Conservation (phyloP, 2,797 vertebrate species). For the Chaetodon trifasciatus region DNA sequence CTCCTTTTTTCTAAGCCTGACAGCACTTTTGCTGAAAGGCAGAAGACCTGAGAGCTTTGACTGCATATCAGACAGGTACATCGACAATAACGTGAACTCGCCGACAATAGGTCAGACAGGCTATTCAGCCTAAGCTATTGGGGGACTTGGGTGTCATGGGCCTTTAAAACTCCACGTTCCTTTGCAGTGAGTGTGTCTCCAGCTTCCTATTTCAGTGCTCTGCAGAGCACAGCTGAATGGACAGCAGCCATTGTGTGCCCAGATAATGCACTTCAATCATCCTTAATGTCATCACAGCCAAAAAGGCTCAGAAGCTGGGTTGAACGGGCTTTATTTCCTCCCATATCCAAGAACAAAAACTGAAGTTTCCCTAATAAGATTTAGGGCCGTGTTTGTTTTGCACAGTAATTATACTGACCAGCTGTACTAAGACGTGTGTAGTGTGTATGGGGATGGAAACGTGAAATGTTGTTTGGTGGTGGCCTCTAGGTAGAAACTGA, state of each 20-base stretch:
- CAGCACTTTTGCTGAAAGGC: conserved; percentile 56
- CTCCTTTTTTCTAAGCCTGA: conserved; percentile 39
- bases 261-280: conserved; percentile 86
- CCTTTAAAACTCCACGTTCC: conserved; percentile 73
- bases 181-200: conserved; percentile 65
- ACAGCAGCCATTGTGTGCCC: conserved; percentile 81
- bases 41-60: conserved; percentile 63
- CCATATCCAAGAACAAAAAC: conserved; percentile 52
- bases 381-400: conserved; percentile 47
- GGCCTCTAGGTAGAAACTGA: conserved; percentile 45
- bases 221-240: conserved; percentile 75
- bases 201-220: conserved; percentile 65
- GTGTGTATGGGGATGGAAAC: conserved; percentile 6
- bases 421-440: conserved; percentile 35
- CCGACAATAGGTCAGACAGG: conserved; percentile 79
- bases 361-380: conserved; percentile 60
- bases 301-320: conserved; percentile 66
- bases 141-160: conserved; percentile 65
- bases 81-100: conserved; percentile 73
- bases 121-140: conserved; percentile 79
- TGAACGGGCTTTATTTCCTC: conserved; percentile 56
- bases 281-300: conserved; percentile 81
- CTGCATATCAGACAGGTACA: conserved; percentile 79
- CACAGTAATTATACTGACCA: conserved; percentile 52
- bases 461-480: conserved; percentile 22